Conservation (phyloP, 2,797 vertebrate genomes). For the Bucorvus abyssinicus region DNA sequence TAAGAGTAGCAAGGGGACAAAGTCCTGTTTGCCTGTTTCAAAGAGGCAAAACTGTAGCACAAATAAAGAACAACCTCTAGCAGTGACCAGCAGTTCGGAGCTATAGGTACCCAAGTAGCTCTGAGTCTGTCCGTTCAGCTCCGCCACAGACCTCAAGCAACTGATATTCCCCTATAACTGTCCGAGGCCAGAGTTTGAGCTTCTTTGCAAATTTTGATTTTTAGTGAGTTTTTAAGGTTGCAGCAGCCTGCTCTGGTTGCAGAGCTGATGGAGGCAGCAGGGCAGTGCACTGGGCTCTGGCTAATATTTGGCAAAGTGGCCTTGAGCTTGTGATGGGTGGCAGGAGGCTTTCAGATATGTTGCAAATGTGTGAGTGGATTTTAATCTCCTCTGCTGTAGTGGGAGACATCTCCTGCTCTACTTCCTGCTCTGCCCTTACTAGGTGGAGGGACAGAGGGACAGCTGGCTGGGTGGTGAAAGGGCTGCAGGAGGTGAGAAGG, state of each 20-base stretch:
- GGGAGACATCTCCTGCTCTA: neutral
- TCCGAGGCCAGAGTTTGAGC: neutral
- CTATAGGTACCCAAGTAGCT: neutral
- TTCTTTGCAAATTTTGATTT: neutral
- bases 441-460: neutral
- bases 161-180: neutral
- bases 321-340: accelerated
- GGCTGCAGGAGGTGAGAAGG: neutral
- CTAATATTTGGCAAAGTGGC: neutral
- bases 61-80: neutral
- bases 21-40: neutral
- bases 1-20: neutral
- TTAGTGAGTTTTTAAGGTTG: neutral
- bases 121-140: neutral
- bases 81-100: neutral
- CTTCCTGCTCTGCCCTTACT: no score
- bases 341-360: neutral
- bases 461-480: neutral
- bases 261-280: neutral
- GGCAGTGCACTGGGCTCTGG: accelerated
- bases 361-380: neutral
- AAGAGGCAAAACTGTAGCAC: neutral
- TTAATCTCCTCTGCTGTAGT: neutral
- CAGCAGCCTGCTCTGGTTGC: neutral
- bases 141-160: neutral